Conservation (phyloP, 2,797 vertebrate genomes). For the Morelia viridis region DNA sequence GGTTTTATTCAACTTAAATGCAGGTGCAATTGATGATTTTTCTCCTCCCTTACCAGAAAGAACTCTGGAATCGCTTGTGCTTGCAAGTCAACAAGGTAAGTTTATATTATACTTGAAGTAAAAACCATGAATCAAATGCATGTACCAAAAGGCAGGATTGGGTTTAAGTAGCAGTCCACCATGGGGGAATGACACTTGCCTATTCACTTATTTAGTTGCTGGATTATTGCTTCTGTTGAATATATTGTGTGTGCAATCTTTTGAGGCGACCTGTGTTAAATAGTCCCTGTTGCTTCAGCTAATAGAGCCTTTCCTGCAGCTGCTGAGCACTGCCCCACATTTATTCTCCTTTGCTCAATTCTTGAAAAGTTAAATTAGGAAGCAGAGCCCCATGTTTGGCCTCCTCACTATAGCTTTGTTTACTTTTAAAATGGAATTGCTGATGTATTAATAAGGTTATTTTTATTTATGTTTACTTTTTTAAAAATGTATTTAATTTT, state of each 20-base stretch:
- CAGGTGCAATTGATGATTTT: slow-evolving; percentile 85
- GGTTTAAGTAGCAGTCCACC: background rate
- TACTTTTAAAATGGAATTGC: background rate
- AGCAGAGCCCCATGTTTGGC: no score
- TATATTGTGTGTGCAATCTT: background rate
- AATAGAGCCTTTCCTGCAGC: background rate
- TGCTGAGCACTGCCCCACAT: background rate
- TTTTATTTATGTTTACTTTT: background rate
- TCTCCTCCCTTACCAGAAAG: slow-evolving; percentile 92
- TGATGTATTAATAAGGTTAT: no score
- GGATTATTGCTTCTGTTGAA: background rate
- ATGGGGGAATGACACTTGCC: background rate
- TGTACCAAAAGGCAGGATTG: background rate
- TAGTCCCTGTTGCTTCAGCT: no score
- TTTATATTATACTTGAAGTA: slow-evolving; percentile 42
- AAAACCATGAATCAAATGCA: background rate
- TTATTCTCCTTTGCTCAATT: background rate
- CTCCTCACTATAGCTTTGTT: background rate
- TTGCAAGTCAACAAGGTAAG: slow-evolving; percentile 86
- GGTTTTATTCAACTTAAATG: slow-evolving; percentile 80
- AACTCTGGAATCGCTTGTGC: slow-evolving; percentile 91
- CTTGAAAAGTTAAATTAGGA: background rate
- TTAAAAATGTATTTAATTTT: slow-evolving; percentile 8
- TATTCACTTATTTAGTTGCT: background rate
- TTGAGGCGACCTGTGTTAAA: background rate